These are phyloP conservation scores for Hybos culiciformis DNA, from an alignment of 2,888 invertebrate genomes.

Conservation along the genomic window DNA sequence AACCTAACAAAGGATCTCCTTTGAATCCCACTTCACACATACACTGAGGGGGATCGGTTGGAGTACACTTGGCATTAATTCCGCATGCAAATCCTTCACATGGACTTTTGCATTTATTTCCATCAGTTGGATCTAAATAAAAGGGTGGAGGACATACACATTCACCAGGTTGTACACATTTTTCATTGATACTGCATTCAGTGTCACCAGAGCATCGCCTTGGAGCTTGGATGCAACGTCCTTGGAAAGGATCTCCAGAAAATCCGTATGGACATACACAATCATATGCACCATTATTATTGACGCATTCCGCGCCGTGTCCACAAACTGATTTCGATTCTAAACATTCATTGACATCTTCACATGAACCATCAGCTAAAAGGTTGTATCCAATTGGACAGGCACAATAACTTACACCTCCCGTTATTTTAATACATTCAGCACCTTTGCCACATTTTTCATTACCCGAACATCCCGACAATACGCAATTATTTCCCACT, in stretches of 20 bases:
- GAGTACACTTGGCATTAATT: slow-evolving; percentile 78
- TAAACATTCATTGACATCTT: slow-evolving; percentile 69
- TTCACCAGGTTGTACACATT: slow-evolving; percentile 82
- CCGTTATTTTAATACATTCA: slow-evolving; percentile 79
- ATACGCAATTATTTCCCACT: slow-evolving; percentile 67
- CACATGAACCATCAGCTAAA: slow-evolving; percentile 62
- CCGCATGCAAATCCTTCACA: slow-evolving; percentile 84
- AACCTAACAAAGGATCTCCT: slow-evolving; percentile 73
- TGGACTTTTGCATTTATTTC: slow-evolving; percentile 80
- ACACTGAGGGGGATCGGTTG: slow-evolving; percentile 78
- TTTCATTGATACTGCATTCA: slow-evolving; percentile 76
- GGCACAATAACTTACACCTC: slow-evolving; percentile 83
- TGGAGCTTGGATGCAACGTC: slow-evolving; percentile 68
- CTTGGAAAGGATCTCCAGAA: slow-evolving; percentile 67
- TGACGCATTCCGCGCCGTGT: slow-evolving; percentile 75
- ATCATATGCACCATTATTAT: slow-evolving; percentile 60
- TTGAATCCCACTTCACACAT: slow-evolving; percentile 77
- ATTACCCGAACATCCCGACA: slow-evolving; percentile 68
- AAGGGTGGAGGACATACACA: slow-evolving; percentile 86
- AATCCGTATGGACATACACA: slow-evolving; percentile 73
- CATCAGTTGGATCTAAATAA: slow-evolving; percentile 68
- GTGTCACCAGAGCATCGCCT: slow-evolving; percentile 68
- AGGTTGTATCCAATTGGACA: slow-evolving; percentile 78
- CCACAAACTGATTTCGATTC: slow-evolving; percentile 67
- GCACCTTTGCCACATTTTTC: slow-evolving; percentile 75